These are phyloP conservation scores for Acleris holmiana DNA, from an alignment of 2,888 invertebrate species.

Conservation along the genomic window DNA sequence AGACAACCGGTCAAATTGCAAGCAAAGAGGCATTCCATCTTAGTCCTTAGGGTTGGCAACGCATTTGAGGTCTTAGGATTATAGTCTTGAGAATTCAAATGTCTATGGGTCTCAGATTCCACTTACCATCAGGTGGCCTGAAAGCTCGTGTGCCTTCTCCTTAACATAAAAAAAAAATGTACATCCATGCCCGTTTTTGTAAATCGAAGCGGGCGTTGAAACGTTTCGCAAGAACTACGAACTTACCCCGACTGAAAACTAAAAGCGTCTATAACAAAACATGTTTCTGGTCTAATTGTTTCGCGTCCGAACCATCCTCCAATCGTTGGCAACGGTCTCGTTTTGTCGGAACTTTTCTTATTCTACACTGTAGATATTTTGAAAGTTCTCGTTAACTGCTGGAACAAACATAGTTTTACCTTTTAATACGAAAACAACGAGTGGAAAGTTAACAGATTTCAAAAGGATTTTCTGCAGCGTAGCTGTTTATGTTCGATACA, in stretches of 20 bases:
- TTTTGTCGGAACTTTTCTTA: conserved; percentile 61
- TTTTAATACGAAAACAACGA: conserved; percentile 17
- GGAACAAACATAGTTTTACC: conserved; percentile 8
- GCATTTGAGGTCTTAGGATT: too few relatives aligned
- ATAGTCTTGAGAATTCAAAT: too few relatives aligned
- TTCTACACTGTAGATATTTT: conserved; percentile 42
- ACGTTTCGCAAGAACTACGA: conserved; percentile 20
- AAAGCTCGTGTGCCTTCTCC: too few relatives aligned
- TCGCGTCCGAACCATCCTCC: conserved; percentile 46
- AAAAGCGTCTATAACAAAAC: conserved; percentile 36
- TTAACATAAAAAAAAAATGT: too few relatives aligned
- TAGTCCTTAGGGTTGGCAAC: too few relatives aligned
- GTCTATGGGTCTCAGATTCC: too few relatives aligned
- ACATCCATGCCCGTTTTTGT: conserved; percentile 3
- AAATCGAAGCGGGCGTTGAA: conserved; percentile 4
- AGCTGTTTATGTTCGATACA: neutral
- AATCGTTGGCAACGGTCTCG: conserved; percentile 61
- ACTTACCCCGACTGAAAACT: conserved; percentile 31
- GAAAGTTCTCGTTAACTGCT: conserved; percentile 22
- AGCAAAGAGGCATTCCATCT: too few relatives aligned
- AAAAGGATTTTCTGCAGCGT: neutral
- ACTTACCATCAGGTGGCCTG: too few relatives aligned
- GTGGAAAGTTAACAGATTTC: neutral
- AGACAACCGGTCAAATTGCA: too few relatives aligned
- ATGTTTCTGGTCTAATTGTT: conserved; percentile 43